Conservation (phyloP, 30 jellyfish, hydroid and myxozoan genomes). For the Phacellophora camtschatica region DNA sequence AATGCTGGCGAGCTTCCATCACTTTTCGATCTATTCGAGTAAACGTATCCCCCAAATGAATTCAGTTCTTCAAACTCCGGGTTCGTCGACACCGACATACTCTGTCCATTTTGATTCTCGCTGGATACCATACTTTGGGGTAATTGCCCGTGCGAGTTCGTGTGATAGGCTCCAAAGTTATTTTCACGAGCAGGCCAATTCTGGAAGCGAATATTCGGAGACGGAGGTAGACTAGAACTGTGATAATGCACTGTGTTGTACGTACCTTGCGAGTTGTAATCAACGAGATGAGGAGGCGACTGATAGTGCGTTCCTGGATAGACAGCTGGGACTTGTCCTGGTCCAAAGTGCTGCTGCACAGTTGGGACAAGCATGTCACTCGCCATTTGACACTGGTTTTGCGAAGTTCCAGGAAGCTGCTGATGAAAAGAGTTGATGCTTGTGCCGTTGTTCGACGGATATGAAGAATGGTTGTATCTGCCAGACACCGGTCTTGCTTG, state of each 20-base stretch:
- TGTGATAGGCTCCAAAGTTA: conserved; percentile 58
- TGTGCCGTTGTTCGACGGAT: conserved; percentile 8
- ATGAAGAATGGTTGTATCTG: conserved; percentile 45
- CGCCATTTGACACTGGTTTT: conserved; percentile 71
- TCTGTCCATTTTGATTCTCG: conserved; percentile 57
- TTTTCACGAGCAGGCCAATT: conserved; percentile 69
- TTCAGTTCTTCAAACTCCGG: conserved; percentile 65
- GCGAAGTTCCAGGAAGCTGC: conserved; percentile 54
- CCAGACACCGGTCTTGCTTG: conserved; percentile 47
- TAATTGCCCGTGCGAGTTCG: conserved; percentile 78
- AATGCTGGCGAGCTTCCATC: conserved; percentile 67
- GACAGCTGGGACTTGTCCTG: conserved; percentile 68
- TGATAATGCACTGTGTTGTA: conserved; percentile 63
- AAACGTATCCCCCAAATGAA: conserved; percentile 53
- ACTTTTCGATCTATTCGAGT: conserved; percentile 42
- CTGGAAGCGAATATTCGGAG: conserved; percentile 70
- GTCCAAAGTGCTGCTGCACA: conserved; percentile 78
- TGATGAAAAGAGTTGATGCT: conserved; percentile 39
- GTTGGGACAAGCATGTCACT: conserved; percentile 86
- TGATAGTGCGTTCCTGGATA: conserved; percentile 74
- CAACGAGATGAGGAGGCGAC: conserved; percentile 71
- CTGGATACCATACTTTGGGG: conserved; percentile 72
- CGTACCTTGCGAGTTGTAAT: conserved; percentile 62
- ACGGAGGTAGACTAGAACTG: conserved; percentile 64
- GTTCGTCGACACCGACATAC: conserved; percentile 23